A percentile compares a stretch with the other conserved stretches of the same genome.
Evolutionary conservation across 2,888 invertebrate genomes (phyloP).

Genomic region (Leucoma salicis): DNA sequence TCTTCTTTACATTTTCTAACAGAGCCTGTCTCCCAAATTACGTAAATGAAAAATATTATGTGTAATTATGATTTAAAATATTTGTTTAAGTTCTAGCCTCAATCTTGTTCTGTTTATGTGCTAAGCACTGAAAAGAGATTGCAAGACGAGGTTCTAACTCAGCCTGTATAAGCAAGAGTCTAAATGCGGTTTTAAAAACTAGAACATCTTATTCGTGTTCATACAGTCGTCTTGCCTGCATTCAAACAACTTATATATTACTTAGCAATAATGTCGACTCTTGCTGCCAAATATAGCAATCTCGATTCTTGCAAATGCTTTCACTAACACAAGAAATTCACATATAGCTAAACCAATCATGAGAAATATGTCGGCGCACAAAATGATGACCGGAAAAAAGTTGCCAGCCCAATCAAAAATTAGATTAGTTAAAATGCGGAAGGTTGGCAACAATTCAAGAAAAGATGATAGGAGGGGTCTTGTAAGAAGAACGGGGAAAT

Average conservation of each 20-base stretch:
- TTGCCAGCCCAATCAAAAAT: slow-evolving; percentile 30
- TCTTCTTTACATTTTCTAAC: too few species aligned
- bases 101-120: slow-evolving; percentile 1
- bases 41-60: background rate
- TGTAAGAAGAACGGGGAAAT: slow-evolving; percentile 58
- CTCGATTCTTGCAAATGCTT: slow-evolving; percentile 11
- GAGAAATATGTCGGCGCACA: slow-evolving; percentile 14
- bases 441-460: slow-evolving; percentile 42
- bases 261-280: background rate
- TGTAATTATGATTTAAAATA: too few species aligned
- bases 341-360: slow-evolving; percentile 31
- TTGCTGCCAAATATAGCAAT: slow-evolving; percentile 15
- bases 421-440: slow-evolving; percentile 35
- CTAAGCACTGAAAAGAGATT: slow-evolving; percentile 4
- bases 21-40: too few species aligned
- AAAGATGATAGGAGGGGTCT: slow-evolving; percentile 60
- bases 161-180: too few species aligned
- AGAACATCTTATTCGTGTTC: too few species aligned
- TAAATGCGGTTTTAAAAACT: too few species aligned
- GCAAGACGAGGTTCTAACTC: too few species aligned
- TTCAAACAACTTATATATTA: background rate
- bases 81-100: slow-evolving; percentile 1
- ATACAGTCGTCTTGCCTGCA: too few species aligned
- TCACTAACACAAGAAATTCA: slow-evolving; percentile 27
- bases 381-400: slow-evolving; percentile 31